phyloP scores from a whole-genome alignment of 2,113 vertebrate genomes.

The Apeltes quadracus region DNA sequence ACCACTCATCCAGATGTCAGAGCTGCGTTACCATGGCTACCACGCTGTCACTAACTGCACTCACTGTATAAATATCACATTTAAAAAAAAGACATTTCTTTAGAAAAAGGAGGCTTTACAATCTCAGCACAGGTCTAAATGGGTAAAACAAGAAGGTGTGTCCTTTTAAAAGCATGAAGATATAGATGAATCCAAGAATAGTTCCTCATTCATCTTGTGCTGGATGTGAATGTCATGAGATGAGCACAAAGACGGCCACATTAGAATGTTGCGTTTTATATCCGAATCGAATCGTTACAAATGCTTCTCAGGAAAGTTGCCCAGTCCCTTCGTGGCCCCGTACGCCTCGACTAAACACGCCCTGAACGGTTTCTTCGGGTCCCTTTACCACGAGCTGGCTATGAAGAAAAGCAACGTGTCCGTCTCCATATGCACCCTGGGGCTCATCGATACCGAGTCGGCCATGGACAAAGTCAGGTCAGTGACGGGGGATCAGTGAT shows the following conservation, averaged over 20 bases:
- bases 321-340: slow-evolving; percentile 79
- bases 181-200: background rate
- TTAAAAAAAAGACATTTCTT: background rate
- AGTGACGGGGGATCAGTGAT: slow-evolving; percentile 30
- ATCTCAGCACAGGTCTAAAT: background rate
- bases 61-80: background rate
- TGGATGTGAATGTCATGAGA: background rate
- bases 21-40: no score
- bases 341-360: slow-evolving; percentile 87
- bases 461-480: slow-evolving; percentile 83
- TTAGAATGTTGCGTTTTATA: background rate
- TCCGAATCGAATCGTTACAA: background rate
- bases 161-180: background rate
- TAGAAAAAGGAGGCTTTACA: background rate
- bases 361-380: slow-evolving; percentile 86
- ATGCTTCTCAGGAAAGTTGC: slow-evolving; percentile 78
- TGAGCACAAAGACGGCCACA: background rate
- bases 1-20: no score
- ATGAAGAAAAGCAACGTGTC: slow-evolving; percentile 84
- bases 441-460: slow-evolving; percentile 82
- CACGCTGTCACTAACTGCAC: background rate
- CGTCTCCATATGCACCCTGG: slow-evolving; percentile 84
- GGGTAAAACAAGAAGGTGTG: background rate
- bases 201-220: background rate
- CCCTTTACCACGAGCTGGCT: slow-evolving; percentile 82